Base-by-base conservation (phyloP, 2,113 vertebrate species). In the Athene cunicularia region DNA sequence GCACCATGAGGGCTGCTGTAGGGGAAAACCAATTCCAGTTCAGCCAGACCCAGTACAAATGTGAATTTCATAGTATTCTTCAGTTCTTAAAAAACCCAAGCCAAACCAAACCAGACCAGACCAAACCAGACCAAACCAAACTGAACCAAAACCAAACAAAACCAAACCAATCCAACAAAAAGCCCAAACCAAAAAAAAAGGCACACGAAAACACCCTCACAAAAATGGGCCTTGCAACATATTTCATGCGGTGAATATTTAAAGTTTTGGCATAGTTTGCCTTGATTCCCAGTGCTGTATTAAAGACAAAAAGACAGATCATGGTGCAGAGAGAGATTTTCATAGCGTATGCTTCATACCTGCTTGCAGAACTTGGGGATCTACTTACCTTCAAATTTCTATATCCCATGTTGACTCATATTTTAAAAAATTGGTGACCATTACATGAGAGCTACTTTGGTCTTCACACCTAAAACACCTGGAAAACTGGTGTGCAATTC, bases 311-410 rank as follows among this genome's bases (percentile, higher is more conserved):
- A 37, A 37, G 37, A 37, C 20, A 41, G 47, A 23, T 14, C 1
- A 1, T 52, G 16, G 5, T 53, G 6, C 30, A 41, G 67, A 67
- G 41, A 55, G 53, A 41, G 17, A 5, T 55, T 64, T 64, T 52
- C 28, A 2, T 7, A 21, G 16, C 17, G n/a, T 33, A 37, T 37
- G 0, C 35, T 62, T 62, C 47, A 24, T 8, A 32, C 11, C 4
- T 16, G 15, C 49, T 68, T 33, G 17, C 33, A 52, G 26, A 43
- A 28, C 19, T 47, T 16, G 35, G 66, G 33, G 18, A 19, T 86
- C 86, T 81, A 37, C 66, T 72, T 55, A 17, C 13, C 14, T 49
- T 12, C 19, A 15, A 33, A 64, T 45, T 63, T 47, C 55, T 63
- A 4, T 19, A 24, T n/a, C 21, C 52, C 9, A 32, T 23, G 27